Evolutionary conservation across 2,113 vertebrate species (phyloP), one percentile per base, ranked within the genome.

Genomic region (Engystomops pustulosus): DNA sequence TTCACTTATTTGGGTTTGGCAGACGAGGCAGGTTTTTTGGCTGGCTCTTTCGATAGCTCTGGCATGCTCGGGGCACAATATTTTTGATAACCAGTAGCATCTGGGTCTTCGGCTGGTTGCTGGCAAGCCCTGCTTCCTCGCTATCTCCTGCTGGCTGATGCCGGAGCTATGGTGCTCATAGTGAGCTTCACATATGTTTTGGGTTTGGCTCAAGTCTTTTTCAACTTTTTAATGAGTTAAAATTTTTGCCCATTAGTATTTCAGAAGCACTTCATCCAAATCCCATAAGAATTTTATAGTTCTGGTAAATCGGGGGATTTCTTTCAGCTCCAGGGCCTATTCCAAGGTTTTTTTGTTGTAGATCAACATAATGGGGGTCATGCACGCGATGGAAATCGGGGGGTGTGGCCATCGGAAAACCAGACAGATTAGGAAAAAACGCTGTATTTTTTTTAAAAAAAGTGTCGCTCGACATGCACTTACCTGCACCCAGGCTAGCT

Each of bases 1-100:
- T 65, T 58, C 69, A 27, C 45, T 69, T 47, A 74, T 81, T 81
- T 83, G 47, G 17, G 36, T 83, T 34, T 72, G 4, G 1, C 32
- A 69, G 74, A 6, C 15, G 9, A 72, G 32, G 0, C 49, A 53
- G 27, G 14, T 67, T n/a, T 55, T 74, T n/a, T 58, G 36, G 44
- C 30, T 44, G 84, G 78, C 51, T 53, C 34, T 70, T 45, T 36
- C 58, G 38, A 77, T 23, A 25, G 45, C 25, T 25, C 44, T 84
- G 53, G 78, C 18, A 71, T 80, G 23, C 18, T 7, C 44, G 11
- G 55, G 79, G 23, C 15, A 68, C 82, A 84, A 27, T 79, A 81
- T 51, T 20, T 65, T 84, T 74, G 76, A n/a, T 49, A 86, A 83
- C 80, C 44, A 76, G 67, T 72, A 79, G 83, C 83, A 84, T 84